Conservation (phyloP, 1,140 invertebrate genomes). For the Maconellicoccus hirsutus region DNA sequence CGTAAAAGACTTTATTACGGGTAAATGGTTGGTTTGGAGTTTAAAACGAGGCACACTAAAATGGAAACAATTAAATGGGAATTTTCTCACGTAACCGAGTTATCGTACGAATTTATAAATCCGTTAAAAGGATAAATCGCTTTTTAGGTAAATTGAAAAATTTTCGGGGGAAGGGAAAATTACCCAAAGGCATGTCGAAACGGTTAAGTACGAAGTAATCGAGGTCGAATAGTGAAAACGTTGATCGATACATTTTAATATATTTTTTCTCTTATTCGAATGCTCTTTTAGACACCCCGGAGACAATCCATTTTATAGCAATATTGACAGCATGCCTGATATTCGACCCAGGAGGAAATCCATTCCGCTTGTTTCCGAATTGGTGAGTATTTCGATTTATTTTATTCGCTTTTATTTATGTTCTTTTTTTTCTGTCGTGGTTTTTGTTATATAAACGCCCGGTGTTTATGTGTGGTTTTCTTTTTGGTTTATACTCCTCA, state of each 20-base stretch:
- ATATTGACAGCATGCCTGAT: slow-evolving; percentile 99
- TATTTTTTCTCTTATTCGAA: background rate
- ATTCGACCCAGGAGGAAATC: slow-evolving; percentile 92
- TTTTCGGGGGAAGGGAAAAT: too few relatives aligned
- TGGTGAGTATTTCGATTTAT: slow-evolving; percentile 61
- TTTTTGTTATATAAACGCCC: background rate
- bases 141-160: too few relatives aligned
- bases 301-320: slow-evolving; percentile 98
- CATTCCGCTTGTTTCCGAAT: slow-evolving; percentile 93
- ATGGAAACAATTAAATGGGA: too few relatives aligned
- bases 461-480: slow-evolving; percentile 10
- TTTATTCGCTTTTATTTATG: slow-evolving; percentile 14
- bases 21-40: too few relatives aligned
- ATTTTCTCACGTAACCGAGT: too few relatives aligned
- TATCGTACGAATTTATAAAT: too few relatives aligned
- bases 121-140: too few relatives aligned
- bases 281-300: slow-evolving; percentile 61
- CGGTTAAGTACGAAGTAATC: too few relatives aligned
- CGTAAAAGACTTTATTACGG: too few relatives aligned
- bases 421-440: background rate
- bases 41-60: too few relatives aligned
- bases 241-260: background rate
- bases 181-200: too few relatives aligned
- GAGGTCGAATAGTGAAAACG: too few relatives aligned
- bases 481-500: background rate